Base-by-base conservation (phyloP, 2,888 invertebrate genomes). In the Brenthis ino region DNA sequence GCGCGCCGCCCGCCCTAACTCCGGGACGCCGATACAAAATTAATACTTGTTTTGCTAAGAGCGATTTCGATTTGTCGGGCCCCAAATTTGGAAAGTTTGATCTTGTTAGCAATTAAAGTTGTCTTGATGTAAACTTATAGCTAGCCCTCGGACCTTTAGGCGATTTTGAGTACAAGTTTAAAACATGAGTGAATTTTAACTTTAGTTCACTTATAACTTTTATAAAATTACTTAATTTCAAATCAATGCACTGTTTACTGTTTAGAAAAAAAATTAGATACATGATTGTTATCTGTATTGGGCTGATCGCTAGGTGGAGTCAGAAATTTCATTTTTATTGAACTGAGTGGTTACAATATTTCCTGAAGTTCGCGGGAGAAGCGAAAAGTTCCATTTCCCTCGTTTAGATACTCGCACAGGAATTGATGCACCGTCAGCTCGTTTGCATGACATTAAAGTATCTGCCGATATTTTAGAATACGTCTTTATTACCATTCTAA, bases 1-100 rank as follows among this genome's bases (percentile, higher is more conserved):
- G 88, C 87, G 86, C 87, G 88, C 87, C 80, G 80, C 79, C 82
- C 80, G 77, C 81, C 79, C 81, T 76, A 74, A 79, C 77, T 73
- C 80, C 80, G 80, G 80, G 83, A 86, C 84, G 82, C 86, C 89
- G 89, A 91, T 91, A 91, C 91, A 90, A 90, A 91, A 91, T 92
- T 92, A 92, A 92, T 92, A 92, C 92, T 91, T 91, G 89, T 91
- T 91, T 91, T 89, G 87, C 88, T 88, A 89, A 91, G 90, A 91
- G 88, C 89, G 88, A 91, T 91, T 91, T 89, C 91, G 92, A 91
- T 92, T 93, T 91, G 91, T 91, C 87, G 89, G 87, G 85, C 86
- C 83, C 83, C 82, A 84, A 89, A 91, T 91, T 86, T 88, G 82
- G 80, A 91, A 92, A 91, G 91, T 91, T 91, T 85, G 87, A 89